phyloP scores from a whole-genome alignment of 2,888 invertebrate genomes.

The Aphidoletes aphidimyza region DNA sequence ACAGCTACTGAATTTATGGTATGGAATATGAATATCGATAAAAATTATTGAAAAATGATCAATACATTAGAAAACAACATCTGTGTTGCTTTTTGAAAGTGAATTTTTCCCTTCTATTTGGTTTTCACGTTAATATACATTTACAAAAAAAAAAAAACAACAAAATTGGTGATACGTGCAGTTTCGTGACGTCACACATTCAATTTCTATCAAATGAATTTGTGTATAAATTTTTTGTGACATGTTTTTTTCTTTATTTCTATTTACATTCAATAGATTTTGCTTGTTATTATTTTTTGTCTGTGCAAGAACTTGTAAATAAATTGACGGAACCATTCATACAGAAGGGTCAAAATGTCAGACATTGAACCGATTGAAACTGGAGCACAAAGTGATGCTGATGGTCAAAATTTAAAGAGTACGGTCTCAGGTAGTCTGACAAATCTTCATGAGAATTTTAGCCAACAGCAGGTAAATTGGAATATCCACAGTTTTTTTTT shows the following conservation, averaged over 20 bases:
- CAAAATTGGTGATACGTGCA: constrained; percentile 5
- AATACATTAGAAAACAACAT: constrained; percentile 22
- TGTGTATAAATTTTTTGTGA: neutral
- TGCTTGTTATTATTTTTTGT: constrained; percentile 11
- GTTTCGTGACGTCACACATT: constrained; percentile 26
- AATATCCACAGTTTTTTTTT: neutral
- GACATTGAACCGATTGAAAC: constrained; percentile 19
- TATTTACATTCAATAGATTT: neutral
- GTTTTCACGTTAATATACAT: neutral
- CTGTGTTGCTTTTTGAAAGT: neutral
- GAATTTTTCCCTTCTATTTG: too few relatives aligned
- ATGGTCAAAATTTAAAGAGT: neutral
- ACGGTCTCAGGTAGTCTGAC: constrained; percentile 54
- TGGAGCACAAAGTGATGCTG: neutral
- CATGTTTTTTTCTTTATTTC: neutral
- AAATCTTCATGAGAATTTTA: constrained; percentile 58
- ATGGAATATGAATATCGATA: neutral
- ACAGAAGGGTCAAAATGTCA: constrained; percentile 26
- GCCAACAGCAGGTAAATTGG: constrained; percentile 58
- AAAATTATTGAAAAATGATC: neutral
- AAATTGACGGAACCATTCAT: constrained; percentile 18
- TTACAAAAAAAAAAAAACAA: too few relatives aligned
- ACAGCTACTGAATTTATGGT: neutral
- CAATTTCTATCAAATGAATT: constrained; percentile 11
- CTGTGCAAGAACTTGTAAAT: constrained; percentile 9